phyloP scores from a whole-genome alignment of 2,113 vertebrate species.

The Tenrec ecaudatus region DNA sequence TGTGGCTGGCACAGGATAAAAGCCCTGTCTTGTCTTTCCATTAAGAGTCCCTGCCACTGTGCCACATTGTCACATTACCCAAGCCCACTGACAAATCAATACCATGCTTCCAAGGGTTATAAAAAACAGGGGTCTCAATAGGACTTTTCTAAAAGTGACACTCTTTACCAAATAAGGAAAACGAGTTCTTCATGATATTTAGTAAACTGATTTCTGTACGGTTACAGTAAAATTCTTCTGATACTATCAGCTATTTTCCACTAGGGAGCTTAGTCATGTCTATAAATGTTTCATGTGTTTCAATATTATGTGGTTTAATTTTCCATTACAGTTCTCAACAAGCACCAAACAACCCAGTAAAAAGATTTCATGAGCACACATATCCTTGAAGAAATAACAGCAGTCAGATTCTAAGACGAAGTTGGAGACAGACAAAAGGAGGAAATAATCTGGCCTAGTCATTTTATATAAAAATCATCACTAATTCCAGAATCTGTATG shows the following conservation, averaged over 20 bases:
- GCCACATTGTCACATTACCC: neutral
- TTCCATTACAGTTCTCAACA: neutral
- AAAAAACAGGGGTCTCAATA: neutral
- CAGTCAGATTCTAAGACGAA: neutral
- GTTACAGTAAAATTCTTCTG: neutral
- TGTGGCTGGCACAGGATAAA: no score
- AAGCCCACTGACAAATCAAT: neutral
- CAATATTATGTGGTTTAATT: slow-evolving; percentile 19
- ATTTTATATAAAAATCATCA: slow-evolving; percentile 29
- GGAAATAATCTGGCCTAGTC: neutral
- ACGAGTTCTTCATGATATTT: no score
- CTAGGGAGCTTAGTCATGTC: neutral
- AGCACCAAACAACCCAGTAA: slow-evolving; percentile 1
- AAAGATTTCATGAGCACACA: neutral
- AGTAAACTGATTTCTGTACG: neutral
- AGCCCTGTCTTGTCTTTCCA: neutral
- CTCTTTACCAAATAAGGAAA: slow-evolving; percentile 1
- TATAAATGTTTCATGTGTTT: neutral
- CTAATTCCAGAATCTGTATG: slow-evolving; percentile 33
- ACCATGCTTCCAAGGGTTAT: neutral
- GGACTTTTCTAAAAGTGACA: neutral
- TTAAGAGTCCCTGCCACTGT: neutral
- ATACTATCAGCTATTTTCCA: neutral
- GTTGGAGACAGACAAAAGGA: neutral
- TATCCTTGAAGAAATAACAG: neutral